These are phyloP conservation scores for Pomatorhinus ruficollis DNA, from an alignment of 2,113 vertebrate genomes.

Conservation along the genomic window DNA sequence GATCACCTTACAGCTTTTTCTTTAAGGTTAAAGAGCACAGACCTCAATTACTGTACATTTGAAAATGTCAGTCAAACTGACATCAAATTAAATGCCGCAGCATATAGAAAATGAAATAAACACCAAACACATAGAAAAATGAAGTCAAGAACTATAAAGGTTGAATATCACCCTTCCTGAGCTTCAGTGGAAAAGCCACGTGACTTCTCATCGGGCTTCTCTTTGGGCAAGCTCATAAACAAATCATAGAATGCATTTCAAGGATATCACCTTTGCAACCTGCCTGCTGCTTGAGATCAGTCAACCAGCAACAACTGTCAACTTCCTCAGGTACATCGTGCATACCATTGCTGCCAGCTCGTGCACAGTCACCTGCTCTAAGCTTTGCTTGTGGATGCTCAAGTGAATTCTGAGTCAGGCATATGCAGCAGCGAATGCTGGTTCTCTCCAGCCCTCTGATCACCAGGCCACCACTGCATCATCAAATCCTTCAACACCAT, in stretches of 20 bases:
- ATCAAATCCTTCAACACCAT: rapidly evolving
- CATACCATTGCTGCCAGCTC: not conserved
- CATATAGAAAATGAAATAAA: not conserved
- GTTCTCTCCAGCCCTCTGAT: not conserved
- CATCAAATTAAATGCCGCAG: not conserved
- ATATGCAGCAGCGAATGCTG: not conserved
- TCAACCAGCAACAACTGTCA: not conserved
- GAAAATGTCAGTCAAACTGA: not conserved
- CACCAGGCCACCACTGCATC: not conserved
- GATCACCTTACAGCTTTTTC: not conserved
- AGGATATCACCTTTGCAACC: not conserved
- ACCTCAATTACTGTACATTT: not conserved
- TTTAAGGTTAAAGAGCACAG: not conserved
- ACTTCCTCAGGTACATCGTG: rapidly evolving
- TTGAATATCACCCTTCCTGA: not conserved
- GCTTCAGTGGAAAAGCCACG: not conserved
- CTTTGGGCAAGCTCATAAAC: not conserved
- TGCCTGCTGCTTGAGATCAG: not conserved
- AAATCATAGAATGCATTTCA: not conserved
- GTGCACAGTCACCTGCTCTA: rapidly evolving
- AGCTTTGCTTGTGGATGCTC: not conserved
- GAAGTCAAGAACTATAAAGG: not conserved
- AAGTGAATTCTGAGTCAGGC: not conserved
- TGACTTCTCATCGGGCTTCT: not conserved
- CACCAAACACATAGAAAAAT: not conserved